Evolutionary conservation across 1,140 invertebrate species (phyloP).

Genomic region (Schlechtendalia chinensis): DNA sequence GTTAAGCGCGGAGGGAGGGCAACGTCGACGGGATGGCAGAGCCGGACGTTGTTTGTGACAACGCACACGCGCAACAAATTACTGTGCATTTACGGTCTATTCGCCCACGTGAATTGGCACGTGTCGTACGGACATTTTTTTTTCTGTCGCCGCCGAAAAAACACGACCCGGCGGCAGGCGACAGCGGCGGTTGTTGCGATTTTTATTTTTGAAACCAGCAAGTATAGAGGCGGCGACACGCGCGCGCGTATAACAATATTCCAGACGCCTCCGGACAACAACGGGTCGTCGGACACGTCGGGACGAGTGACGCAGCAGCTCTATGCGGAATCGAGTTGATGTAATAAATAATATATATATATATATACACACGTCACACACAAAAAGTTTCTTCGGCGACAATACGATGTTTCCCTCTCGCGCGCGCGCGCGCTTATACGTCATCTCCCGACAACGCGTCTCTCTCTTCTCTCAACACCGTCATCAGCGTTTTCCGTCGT

Average conservation of each 20-base stretch:
- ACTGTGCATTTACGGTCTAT: constrained; percentile 48
- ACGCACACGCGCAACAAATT: constrained; percentile 39
- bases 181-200: constrained; percentile 26
- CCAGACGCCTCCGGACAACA: constrained; percentile 18
- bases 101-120: constrained; percentile 48
- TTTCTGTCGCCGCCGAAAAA: constrained; percentile 11
- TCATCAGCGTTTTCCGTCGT: too few species aligned
- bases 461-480: too few species aligned
- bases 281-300: neutral
- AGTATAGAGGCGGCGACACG: neutral
- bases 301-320: neutral
- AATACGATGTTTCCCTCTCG: neutral
- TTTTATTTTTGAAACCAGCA: constrained; percentile 46
- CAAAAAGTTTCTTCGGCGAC: neutral
- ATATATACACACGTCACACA: neutral
- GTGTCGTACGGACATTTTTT: constrained; percentile 28
- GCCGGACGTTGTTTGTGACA: constrained; percentile 42
- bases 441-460: too few species aligned
- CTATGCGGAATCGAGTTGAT: too few species aligned
- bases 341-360: too few species aligned
- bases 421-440: too few species aligned
- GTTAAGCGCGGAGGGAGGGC: too few species aligned
- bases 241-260: neutral
- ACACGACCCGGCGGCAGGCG: constrained; percentile 4
- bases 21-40: neutral